phyloP scores from a whole-genome alignment of 1,140 invertebrate genomes.

The Drosophila guanche region DNA sequence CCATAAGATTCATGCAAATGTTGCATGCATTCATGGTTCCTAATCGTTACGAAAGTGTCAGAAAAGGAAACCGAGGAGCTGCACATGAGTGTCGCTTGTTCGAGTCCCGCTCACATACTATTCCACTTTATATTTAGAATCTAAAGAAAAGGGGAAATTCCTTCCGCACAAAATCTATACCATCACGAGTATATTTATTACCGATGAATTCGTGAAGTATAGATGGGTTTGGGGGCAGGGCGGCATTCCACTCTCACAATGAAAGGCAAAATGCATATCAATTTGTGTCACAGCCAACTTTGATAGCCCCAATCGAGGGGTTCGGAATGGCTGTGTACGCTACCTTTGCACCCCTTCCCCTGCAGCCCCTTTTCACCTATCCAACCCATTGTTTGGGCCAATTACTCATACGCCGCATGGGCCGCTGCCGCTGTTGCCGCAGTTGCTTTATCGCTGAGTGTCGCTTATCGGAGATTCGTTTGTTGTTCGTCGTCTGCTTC shows the following conservation, averaged over 20 bases:
- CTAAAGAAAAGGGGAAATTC: too few species aligned
- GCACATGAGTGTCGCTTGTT: too few species aligned
- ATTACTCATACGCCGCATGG: constrained; percentile 62
- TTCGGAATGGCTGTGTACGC: constrained; percentile 18
- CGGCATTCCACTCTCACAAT: constrained; percentile 8
- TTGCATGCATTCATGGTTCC: too few species aligned
- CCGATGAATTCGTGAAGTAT: too few species aligned
- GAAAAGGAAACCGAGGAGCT: too few species aligned
- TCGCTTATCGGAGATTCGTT: constrained; percentile 57
- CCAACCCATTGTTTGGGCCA: background rate
- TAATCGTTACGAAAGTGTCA: too few species aligned
- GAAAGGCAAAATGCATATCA: constrained; percentile 41
- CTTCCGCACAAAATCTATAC: too few species aligned
- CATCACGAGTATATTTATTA: too few species aligned
- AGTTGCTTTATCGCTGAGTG: constrained; percentile 17
- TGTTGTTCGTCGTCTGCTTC: constrained; percentile 1
- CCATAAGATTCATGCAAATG: too few species aligned
- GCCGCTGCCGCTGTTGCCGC: constrained; percentile 6
- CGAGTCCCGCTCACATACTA: too few species aligned
- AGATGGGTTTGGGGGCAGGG: background rate
- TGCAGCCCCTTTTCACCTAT: background rate
- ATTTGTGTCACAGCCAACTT: constrained; percentile 42
- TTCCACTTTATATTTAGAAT: too few species aligned
- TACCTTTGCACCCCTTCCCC: background rate
- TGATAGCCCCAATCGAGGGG: constrained; percentile 34